Evolutionary conservation across 2,888 invertebrate genomes (phyloP).

Genomic region (Hyppa rectilinea): DNA sequence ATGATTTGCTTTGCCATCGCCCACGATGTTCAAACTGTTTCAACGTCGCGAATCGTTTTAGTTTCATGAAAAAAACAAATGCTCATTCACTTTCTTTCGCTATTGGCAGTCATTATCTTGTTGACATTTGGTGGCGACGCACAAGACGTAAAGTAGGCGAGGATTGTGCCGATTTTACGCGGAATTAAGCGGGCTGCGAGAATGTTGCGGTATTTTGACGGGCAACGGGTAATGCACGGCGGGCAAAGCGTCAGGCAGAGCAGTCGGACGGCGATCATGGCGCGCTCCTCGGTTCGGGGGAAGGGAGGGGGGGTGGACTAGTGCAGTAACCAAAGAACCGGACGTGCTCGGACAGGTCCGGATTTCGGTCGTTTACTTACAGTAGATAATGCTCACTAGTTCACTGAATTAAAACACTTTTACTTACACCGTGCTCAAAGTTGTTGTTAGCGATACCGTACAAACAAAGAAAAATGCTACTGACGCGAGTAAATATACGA

Average conservation of each 20-base stretch:
- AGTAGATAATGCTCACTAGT: constrained; percentile 49
- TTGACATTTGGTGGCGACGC: constrained; percentile 58
- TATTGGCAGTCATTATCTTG: constrained; percentile 66
- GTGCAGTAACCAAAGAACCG: constrained; percentile 66
- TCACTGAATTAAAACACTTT: constrained; percentile 54
- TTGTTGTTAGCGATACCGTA: constrained; percentile 3
- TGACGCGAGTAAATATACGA: constrained; percentile 16
- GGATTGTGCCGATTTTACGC: constrained; percentile 55
- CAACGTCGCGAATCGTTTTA: constrained; percentile 41
- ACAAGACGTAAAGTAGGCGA: constrained; percentile 50
- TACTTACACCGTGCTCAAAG: constrained; percentile 37
- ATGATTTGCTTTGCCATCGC: constrained; percentile 39
- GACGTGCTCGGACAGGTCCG: constrained; percentile 57
- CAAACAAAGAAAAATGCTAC: constrained; percentile 8
- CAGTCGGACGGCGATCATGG: constrained; percentile 50
- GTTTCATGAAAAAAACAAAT: constrained; percentile 47
- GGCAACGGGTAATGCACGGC: constrained; percentile 56
- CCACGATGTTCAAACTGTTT: constrained; percentile 31
- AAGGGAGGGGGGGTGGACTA: constrained; percentile 27
- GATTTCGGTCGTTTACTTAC: constrained; percentile 61
- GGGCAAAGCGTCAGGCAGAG: constrained; percentile 42
- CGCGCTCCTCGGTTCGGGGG: constrained; percentile 32
- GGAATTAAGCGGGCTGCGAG: constrained; percentile 54
- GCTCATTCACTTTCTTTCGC: constrained; percentile 61
- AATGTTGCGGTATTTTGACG: constrained; percentile 66